Evolutionary conservation across 1,140 invertebrate genomes (phyloP).

Genomic region (Agraylea sexmaculata): DNA sequence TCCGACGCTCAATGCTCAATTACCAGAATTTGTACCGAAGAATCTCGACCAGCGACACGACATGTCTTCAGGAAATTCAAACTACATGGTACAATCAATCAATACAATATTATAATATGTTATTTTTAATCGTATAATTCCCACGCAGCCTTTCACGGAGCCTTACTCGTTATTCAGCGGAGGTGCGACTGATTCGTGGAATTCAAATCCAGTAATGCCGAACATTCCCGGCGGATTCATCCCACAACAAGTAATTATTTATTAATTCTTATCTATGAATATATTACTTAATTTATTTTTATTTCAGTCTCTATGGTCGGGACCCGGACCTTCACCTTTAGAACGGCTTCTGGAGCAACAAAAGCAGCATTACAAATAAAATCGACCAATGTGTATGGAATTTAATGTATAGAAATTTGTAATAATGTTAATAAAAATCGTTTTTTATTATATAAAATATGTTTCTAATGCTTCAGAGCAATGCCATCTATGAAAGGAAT

Average conservation of each 20-base stretch:
- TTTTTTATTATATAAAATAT: no score
- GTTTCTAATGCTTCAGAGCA: no score
- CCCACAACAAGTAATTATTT: no score
- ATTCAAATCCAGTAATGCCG: slow-evolving; percentile 34
- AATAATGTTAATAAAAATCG: no score
- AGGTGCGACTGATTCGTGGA: no score
- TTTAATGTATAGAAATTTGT: no score
- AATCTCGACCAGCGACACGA: not conserved
- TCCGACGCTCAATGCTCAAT: slow-evolving; percentile 3
- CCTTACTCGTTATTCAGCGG: slow-evolving; percentile 56
- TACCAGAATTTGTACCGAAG: slow-evolving; percentile 3
- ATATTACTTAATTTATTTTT: no score
- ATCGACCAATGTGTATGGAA: no score
- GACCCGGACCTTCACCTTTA: slow-evolving; percentile 61
- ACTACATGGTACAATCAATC: not conserved
- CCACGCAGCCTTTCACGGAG: slow-evolving; percentile 10
- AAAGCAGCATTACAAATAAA: no score
- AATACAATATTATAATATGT: not conserved
- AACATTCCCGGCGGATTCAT: slow-evolving; percentile 8
- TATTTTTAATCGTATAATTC: not conserved
- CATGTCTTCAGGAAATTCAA: not conserved
- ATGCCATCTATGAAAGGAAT: no score
- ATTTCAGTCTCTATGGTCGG: slow-evolving; percentile 63
- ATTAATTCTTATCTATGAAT: no score
- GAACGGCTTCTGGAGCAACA: slow-evolving; percentile 72